Evolutionary conservation across 2,888 invertebrate species (phyloP), one percentile per base, ranked within the genome.

Genomic region (Yponomeuta plumbellus): DNA sequence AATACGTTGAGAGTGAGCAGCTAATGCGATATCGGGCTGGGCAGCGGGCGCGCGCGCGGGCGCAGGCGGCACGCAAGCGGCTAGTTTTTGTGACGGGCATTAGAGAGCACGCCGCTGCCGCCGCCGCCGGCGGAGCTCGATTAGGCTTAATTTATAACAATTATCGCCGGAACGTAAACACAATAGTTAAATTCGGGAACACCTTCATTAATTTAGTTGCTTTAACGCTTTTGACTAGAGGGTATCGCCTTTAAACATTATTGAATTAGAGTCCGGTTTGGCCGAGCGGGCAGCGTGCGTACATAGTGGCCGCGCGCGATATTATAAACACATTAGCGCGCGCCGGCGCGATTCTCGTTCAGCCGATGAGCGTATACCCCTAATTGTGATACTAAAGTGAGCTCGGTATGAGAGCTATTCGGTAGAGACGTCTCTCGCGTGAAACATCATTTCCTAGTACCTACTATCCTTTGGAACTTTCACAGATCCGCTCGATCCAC

Each of bases 71-170:
- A 52, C 44, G 44, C 44, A 52, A 58, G 11, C 21, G 10, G 58
- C 58, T 22, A 58, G 21, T 58, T 58, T 58, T 58, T 58, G 20
- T 58, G 20, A 22, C 22, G 58, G 10, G 58, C 21, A 57, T 58
- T 52, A 57, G 56, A 57, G 52, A 58, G 56, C 56, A n/a, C 34
- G 5, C 11, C 58, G 58, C 11, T 21, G 58, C 56, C 56, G 52
- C 52, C 57, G 58, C 58, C 58, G 58, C 58, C 58, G 58, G 21
- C 58, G 21, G 40, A 67, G 70, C 69, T 70, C 70, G 67, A 78
- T 81, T 80, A 81, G 69, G 72, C 77, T 73, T 78, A 77, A 84
- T 86, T 83, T 83, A 78, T 84, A 84, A 83, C 81, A 84, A 86
- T 86, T 84, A 85, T 84, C 79, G 76, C 75, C 70, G 71, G 67